phyloP scores from a whole-genome alignment of 2,113 vertebrate genomes.

The Stercorarius parasiticus region DNA sequence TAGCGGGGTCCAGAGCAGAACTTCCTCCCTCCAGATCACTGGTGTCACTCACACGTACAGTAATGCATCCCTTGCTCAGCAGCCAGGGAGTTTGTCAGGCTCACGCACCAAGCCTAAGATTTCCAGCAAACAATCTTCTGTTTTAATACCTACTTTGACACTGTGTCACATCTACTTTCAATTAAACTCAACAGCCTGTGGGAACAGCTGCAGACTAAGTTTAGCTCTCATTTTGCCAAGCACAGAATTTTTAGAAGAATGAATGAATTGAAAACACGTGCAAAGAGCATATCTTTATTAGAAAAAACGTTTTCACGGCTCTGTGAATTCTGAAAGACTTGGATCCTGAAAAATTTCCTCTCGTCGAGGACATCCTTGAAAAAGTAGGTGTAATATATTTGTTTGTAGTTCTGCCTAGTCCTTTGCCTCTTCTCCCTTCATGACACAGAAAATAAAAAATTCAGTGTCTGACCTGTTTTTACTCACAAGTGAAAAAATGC shows the following conservation, averaged over 20 bases:
- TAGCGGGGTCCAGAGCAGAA: background rate
- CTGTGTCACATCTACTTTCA: background rate
- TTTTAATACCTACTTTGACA: background rate
- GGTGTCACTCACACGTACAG: background rate
- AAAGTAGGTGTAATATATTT: background rate
- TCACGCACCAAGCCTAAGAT: background rate
- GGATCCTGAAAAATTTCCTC: background rate
- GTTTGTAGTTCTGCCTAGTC: background rate
- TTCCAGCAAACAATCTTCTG: background rate
- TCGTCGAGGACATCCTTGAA: background rate
- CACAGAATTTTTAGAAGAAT: background rate
- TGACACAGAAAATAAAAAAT: background rate
- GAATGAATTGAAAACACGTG: background rate
- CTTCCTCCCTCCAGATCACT: background rate
- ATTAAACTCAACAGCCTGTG: background rate
- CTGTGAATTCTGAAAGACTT: background rate
- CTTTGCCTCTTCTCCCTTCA: background rate
- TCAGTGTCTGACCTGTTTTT: background rate
- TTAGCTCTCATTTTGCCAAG: background rate
- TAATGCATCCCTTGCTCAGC: background rate
- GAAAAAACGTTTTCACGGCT: background rate
- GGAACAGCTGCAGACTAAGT: slow-evolving; percentile 4
- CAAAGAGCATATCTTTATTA: background rate
- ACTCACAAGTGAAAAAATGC: background rate
- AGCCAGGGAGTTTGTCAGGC: background rate